Base-by-base conservation (phyloP, 2,888 invertebrate genomes). In the Sesamia inferens region DNA sequence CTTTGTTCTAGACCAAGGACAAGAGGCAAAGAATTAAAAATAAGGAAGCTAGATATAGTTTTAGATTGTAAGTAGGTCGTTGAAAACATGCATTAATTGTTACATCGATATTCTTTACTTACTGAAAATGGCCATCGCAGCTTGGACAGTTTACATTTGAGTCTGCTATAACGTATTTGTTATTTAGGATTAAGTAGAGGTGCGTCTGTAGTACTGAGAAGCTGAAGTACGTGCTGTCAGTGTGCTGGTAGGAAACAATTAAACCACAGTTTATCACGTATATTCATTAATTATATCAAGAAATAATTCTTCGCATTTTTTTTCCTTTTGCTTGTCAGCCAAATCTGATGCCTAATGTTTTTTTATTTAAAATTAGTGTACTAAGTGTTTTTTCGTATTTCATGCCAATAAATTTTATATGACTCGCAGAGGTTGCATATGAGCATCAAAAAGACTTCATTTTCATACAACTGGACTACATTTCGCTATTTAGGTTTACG, bases 1-100 rank as follows among this genome's bases (percentile, higher is more conserved):
- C 59, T 79, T 82, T 83, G 66, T 75, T 71, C n/a, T 68, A 71
- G n/a, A 79, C 62, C 65, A 79, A 74, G 68, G 69, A 68, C 59
- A 64, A 8, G 66, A 63, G 42, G 39, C 67, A 55, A 51, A 24
- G 54, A 54, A 68, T 81, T 68, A 44, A 42, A 48, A 13, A 68
- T 81, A 51, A 62, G 44, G 39, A 62, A n/a, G 19, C 31, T 65
- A 31, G 13, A 66, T 54, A 54, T 54, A n/a, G 51, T 54, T 54
- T 54, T 19, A 54, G n/a, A 54, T 54, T 54, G 51, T 54, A 54
- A 54, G n/a, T n/a, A 51, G n/a, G n/a, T 51, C 10, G 10, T 51
- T 51, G 10, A 54, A 54, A 54, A 54, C n/a, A 54, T n/a, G 19
- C 51, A 19, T 51, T 51, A 51, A 51, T n/a, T 51, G 10, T 54